These are phyloP conservation scores for Sarcophaga caerulescens DNA, from an alignment of 2,888 invertebrate genomes.

Conservation along the genomic window DNA sequence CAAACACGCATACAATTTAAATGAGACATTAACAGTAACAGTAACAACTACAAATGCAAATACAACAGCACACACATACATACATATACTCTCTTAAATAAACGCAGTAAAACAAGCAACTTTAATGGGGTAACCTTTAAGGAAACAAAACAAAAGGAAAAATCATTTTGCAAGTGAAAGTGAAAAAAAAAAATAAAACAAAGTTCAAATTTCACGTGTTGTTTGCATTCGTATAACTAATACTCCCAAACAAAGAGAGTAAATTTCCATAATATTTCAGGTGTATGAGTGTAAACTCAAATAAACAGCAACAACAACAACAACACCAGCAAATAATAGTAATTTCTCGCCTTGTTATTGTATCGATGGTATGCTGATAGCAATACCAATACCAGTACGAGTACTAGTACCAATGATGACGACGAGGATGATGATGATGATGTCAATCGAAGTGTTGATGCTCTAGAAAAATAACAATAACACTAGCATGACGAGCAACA, in stretches of 20 bases:
- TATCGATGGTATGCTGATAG: slow-evolving; percentile 21
- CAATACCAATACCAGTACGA: too few species aligned
- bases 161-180: neutral
- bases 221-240: slow-evolving; percentile 39
- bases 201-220: slow-evolving; percentile 60
- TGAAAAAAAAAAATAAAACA: neutral
- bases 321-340: slow-evolving; percentile 16
- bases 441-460: slow-evolving; percentile 32
- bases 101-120: neutral
- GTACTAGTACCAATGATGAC: slow-evolving; percentile 8
- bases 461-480: slow-evolving; percentile 41
- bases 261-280: slow-evolving; percentile 32
- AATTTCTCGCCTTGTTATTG: slow-evolving; percentile 25
- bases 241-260: slow-evolving; percentile 43
- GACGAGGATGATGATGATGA: slow-evolving; percentile 12
- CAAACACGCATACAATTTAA: neutral
- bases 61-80: neutral
- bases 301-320: slow-evolving; percentile 15
- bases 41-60: neutral
- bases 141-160: neutral
- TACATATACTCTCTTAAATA: neutral
- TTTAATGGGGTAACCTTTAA: neutral
- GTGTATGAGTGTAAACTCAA: neutral
- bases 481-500: neutral
- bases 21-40: neutral